Conservation (phyloP, 2,888 invertebrate genomes). For the Apamea sordens region DNA sequence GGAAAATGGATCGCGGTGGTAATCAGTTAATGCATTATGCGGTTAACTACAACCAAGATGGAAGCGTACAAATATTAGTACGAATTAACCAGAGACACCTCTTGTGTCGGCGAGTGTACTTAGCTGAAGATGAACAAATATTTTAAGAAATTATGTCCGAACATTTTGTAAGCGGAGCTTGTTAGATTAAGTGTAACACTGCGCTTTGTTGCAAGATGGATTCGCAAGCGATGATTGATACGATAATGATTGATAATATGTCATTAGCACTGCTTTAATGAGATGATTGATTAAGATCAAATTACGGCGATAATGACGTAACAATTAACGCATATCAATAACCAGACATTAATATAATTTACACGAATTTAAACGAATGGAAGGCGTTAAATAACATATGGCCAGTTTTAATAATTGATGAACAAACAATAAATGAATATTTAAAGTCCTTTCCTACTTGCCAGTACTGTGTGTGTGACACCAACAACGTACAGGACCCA, state of each 20-base stretch:
- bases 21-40: slow-evolving; percentile 89
- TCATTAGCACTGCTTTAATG: slow-evolving; percentile 44
- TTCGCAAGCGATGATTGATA: slow-evolving; percentile 47
- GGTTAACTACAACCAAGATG: slow-evolving; percentile 82
- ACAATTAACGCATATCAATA: slow-evolving; percentile 49
- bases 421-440: slow-evolving; percentile 65
- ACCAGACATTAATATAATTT: slow-evolving; percentile 33
- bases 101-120: slow-evolving; percentile 61
- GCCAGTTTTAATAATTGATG: slow-evolving; percentile 62
- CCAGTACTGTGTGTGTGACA: slow-evolving; percentile 66
- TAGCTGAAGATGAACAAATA: slow-evolving; percentile 53
- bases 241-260: slow-evolving; percentile 52
- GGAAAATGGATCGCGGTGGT: slow-evolving; percentile 86
- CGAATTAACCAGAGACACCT: slow-evolving; percentile 77
- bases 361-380: slow-evolving; percentile 49
- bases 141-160: slow-evolving; percentile 50
- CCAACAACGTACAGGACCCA: slow-evolving; percentile 73
- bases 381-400: slow-evolving; percentile 41
- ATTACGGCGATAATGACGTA: slow-evolving; percentile 43
- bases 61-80: slow-evolving; percentile 81
- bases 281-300: slow-evolving; percentile 58
- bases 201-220: slow-evolving; percentile 36
- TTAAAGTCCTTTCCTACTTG: slow-evolving; percentile 51
- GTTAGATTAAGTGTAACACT: slow-evolving; percentile 38
- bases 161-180: slow-evolving; percentile 31